Conservation (phyloP, 2,113 vertebrate species). For the Accipiter cooperii region DNA sequence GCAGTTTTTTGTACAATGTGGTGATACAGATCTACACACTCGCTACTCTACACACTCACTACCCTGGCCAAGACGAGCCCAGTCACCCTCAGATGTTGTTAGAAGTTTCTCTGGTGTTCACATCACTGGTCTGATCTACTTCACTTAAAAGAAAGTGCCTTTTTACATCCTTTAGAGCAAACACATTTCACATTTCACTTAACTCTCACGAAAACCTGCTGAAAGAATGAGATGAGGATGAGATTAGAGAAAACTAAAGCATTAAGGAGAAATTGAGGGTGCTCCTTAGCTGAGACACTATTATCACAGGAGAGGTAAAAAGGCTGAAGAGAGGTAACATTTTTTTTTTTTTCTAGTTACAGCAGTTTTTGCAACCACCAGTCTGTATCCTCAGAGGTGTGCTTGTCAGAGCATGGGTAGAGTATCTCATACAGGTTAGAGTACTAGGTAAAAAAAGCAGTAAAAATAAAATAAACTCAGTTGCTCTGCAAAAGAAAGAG, state of each 20-base stretch:
- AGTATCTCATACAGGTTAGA: background rate
- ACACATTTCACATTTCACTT: background rate
- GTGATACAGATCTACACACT: background rate
- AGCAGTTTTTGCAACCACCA: background rate
- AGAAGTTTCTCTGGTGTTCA: background rate
- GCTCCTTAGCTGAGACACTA: background rate
- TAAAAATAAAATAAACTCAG: background rate
- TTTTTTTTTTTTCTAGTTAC: background rate
- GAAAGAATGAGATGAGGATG: background rate
- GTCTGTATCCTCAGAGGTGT: background rate
- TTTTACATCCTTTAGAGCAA: background rate
- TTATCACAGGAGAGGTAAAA: background rate
- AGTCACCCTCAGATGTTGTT: background rate
- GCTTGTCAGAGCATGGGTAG: background rate
- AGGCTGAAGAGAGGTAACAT: background rate
- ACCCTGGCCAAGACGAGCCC: fast-evolving
- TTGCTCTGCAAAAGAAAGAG: background rate
- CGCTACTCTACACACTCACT: fast-evolving
- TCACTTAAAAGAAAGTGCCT: background rate
- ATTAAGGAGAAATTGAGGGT: background rate
- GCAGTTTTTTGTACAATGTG: background rate
- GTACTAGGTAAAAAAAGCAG: background rate
- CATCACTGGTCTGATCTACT: background rate
- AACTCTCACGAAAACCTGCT: background rate
- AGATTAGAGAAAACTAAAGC: background rate